Base-by-base conservation (phyloP, 2,113 vertebrate genomes). In the Kryptolebias marmoratus region DNA sequence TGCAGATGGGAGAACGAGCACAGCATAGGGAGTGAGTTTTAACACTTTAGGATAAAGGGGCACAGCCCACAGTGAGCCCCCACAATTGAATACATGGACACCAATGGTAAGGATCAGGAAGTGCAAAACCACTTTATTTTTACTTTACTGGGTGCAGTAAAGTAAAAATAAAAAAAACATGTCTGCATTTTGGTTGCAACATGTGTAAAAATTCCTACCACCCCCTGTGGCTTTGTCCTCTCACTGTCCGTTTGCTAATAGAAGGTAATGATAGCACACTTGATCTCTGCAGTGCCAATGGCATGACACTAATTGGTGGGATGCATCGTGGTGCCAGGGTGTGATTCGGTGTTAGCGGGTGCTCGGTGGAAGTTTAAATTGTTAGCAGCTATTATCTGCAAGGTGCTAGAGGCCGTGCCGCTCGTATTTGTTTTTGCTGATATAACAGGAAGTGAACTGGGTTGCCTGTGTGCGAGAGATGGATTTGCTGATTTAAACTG, bases 191-290 rank as follows among this genome's bases (percentile, higher is more conserved):
- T 79, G 57, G 72, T 75, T 61, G 48, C 64, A 74, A 72, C 69
- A 73, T 73, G 75, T 79, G 76, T 65, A 84, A 75, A 82, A 71
- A 77, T 80, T 75, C 64, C 60, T 71, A 56, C 67, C 59, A 39
- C 65, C 79, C 11, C 81, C 73, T 52, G 58, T 71, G 77, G 77
- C 72, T 69, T 77, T 67, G 32, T 82, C 77, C 70, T 72, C 83
- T 84, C 77, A 83, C 45, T 83, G 83, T 83, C 82, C 87, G 86
- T 42, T 67, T 53, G 68, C 70, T 88, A 86, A 89, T 87, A 44
- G 49, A 77, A 77, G 64, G 61, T 86, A 86, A 88, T 70, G 73
- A 79, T 85, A 72, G 71, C 39, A 66, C 30, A 63, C 75, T 54
- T 85, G 64, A 88, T 80, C 64, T 73, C 82, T 72, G 53, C 74